Conservation (phyloP, 2,797 vertebrate species). For the Staurois parvus region DNA sequence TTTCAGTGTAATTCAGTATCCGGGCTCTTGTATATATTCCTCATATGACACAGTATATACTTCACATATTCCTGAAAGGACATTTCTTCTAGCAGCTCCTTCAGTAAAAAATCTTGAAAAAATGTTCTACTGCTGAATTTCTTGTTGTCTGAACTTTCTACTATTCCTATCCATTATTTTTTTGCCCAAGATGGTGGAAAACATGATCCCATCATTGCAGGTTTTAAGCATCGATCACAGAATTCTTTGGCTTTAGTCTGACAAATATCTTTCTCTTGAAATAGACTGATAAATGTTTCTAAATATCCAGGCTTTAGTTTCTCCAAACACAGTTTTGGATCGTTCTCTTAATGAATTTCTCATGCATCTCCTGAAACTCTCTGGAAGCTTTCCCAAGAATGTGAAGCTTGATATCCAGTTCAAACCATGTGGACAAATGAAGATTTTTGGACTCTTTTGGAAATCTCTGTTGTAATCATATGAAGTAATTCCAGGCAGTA, state of each 20-base stretch:
- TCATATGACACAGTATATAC: conserved; percentile 64
- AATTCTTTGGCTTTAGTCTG: conserved; percentile 67
- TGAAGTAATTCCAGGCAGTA: conserved; percentile 73
- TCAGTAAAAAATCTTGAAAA: conserved; percentile 65
- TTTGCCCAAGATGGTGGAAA: conserved; percentile 64
- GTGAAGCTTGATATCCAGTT: conserved; percentile 75
- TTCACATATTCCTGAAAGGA: conserved; percentile 49
- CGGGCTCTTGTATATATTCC: conserved; percentile 66
- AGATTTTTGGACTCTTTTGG: conserved; percentile 56
- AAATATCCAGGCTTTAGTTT: conserved; percentile 65
- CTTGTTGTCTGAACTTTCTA: conserved; percentile 60
- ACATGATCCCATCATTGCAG: conserved; percentile 66
- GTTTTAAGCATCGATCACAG: conserved; percentile 66
- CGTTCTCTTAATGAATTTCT: conserved; percentile 68
- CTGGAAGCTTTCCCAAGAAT: conserved; percentile 72
- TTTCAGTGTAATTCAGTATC: conserved; percentile 61
- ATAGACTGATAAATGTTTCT: conserved; percentile 71
- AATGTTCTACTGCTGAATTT: conserved; percentile 64
- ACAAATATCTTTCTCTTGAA: conserved; percentile 65
- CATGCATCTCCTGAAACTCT: conserved; percentile 75
- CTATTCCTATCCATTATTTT: conserved; percentile 70
- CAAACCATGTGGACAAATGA: conserved; percentile 71
- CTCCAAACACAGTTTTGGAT: conserved; percentile 66
- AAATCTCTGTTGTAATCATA: conserved; percentile 72
- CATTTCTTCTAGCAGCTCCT: conserved; percentile 63